Base-by-base conservation (phyloP, 2,888 invertebrate genomes). In the Cordilura impudica region DNA sequence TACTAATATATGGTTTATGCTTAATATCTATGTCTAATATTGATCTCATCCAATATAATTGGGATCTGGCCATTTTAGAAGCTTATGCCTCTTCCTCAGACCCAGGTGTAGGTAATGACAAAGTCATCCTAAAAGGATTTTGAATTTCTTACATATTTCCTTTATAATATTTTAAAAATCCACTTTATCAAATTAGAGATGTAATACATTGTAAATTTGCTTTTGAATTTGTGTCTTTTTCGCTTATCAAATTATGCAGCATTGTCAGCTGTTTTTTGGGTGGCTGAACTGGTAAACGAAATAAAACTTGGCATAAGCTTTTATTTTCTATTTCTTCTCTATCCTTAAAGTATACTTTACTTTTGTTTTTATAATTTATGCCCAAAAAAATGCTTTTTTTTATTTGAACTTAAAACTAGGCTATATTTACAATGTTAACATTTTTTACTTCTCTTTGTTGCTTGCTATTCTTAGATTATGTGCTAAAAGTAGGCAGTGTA, bases 351-450 rank as follows among this genome's bases (percentile, higher is more conserved):
- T 43, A 39, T 49, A 8, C 54, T 16, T 1, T 60, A 21, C 35
- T 56, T 35, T 58, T 58, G 47, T 72, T 61, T n/a, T n/a, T n/a
- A n/a, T 35, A 23, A 67, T 63, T 14, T 67, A 72, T 45, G 56
- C 67, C 72, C 18, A 53, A 72, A 63, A 61, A 26, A 29, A 43
- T 43, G 43, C 43, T 12, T 29, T 43, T 12, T 29, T 10, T 19
- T 19, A 7, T 35, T 10, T 18, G 35, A 39, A 7, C 35, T 26
- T 19, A 26, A 56, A 39, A 49, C 18, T 65, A 56, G 65, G 49
- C 58, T 49, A 58, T 23, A 47, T 56, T 43, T 53, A 43, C 6
- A 18, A 43, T 49, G 35, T 4, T 3, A 49, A 47, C 12, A 39
- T 14, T 23, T 29, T 70, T 54, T 56, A 39, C 35, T 53, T 71